Conservation (phyloP, 2,113 vertebrate genomes). For the Trichomycterus rosablanca region DNA sequence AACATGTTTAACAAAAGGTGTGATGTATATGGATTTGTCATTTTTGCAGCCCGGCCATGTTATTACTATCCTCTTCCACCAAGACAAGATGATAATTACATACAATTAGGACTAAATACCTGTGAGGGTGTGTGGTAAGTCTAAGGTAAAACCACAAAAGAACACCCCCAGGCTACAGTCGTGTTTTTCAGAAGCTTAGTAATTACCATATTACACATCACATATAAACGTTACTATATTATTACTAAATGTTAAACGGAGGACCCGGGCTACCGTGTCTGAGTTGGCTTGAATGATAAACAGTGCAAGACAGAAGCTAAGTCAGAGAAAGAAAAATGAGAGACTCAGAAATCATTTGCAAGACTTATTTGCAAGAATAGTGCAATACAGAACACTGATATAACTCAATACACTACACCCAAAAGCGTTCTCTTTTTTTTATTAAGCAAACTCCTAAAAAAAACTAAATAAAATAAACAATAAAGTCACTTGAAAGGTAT, state of each 20-base stretch:
- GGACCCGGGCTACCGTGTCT: not conserved
- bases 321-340: not conserved
- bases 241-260: slow-evolving; percentile 27
- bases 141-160: slow-evolving; percentile 24
- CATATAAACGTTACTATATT: slow-evolving; percentile 24
- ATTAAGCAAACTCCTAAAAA: not conserved
- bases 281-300: slow-evolving; percentile 12
- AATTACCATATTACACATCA: slow-evolving; percentile 42
- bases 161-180: slow-evolving; percentile 14
- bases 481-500: no score
- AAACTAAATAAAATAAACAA: no score
- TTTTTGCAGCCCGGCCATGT: slow-evolving; percentile 36
- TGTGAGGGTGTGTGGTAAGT: slow-evolving; percentile 26
- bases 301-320: not conserved
- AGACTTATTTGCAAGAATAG: not conserved
- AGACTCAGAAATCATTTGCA: not conserved
- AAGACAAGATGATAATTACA: slow-evolving; percentile 42
- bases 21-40: slow-evolving; percentile 35
- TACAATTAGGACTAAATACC: slow-evolving; percentile 42
- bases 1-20: slow-evolving; percentile 35
- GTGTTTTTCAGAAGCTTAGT: slow-evolving; percentile 18
- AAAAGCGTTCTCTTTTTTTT: not conserved
- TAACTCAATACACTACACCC: not conserved
- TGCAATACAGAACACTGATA: not conserved
- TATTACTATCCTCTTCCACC: slow-evolving; percentile 46